phyloP scores from a whole-genome alignment of 2,113 vertebrate species.

The Pelvicachromis taeniatus region DNA sequence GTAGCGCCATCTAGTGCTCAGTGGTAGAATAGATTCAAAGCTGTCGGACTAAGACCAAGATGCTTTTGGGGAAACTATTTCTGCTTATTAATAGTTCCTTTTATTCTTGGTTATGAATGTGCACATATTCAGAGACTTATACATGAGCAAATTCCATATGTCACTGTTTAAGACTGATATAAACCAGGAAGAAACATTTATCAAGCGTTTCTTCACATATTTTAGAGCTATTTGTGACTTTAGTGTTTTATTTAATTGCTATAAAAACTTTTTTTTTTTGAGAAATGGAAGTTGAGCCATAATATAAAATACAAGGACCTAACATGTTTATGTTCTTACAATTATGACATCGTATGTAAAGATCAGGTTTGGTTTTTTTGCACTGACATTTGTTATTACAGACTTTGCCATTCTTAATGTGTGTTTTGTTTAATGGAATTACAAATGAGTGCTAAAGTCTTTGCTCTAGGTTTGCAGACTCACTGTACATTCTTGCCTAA shows the following conservation, averaged over 20 bases:
- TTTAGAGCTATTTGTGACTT: neutral
- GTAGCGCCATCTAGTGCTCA: slow-evolving; percentile 46
- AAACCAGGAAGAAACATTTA: neutral
- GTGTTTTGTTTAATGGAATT: neutral
- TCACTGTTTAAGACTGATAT: neutral
- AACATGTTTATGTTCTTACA: slow-evolving; percentile 20
- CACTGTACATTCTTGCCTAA: neutral
- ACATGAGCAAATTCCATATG: neutral
- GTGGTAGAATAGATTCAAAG: neutral
- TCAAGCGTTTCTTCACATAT: neutral
- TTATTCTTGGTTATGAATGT: neutral
- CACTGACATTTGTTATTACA: slow-evolving; percentile 13
- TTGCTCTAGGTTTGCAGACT: neutral
- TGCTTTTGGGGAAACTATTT: neutral
- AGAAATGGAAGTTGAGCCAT: slow-evolving; percentile 51
- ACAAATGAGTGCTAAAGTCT: neutral
- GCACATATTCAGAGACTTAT: neutral
- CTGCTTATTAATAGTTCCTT: neutral
- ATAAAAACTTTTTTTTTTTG: neutral
- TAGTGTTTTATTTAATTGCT: neutral
- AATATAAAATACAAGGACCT: slow-evolving; percentile 17
- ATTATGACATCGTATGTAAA: slow-evolving; percentile 18
- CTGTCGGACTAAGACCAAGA: accelerated
- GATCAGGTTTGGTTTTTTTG: neutral
- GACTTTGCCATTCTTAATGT: neutral